Percentiles rank a stretch among this genome's conserved stretches.
Evolutionary conservation across 2,888 invertebrate species (phyloP).

Genomic region (Panorpa germanica): DNA sequence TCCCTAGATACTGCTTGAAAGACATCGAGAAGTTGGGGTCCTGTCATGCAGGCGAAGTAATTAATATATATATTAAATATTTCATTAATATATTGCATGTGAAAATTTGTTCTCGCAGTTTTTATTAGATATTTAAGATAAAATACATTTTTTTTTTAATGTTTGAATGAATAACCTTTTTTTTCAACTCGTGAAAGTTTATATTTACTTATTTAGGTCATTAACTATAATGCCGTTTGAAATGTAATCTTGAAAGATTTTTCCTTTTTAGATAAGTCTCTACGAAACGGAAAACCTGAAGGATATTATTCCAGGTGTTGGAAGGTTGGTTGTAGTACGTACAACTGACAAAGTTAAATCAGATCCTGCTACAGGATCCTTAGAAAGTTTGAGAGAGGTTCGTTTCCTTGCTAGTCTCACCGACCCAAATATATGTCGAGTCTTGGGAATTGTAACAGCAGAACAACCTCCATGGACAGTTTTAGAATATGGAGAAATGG

Average conservation of each 20-base stretch:
- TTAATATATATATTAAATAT: constrained; percentile 5
- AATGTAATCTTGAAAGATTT: no score
- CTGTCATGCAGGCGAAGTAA: constrained; percentile 36
- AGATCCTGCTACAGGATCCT: constrained; percentile 20
- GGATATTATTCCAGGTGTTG: constrained; percentile 26
- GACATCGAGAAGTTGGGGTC: constrained; percentile 34
- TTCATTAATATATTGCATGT: constrained; percentile 1
- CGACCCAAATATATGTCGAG: constrained; percentile 44
- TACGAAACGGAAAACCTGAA: constrained; percentile 31
- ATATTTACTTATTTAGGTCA: no score
- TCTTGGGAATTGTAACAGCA: constrained; percentile 36
- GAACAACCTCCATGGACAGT: constrained; percentile 47
- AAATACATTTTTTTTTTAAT: no score
- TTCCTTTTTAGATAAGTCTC: constrained; percentile 26
- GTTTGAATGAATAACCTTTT: no score
- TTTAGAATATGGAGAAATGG: constrained; percentile 55
- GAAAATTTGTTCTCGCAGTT: constrained; percentile 9
- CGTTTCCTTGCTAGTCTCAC: constrained; percentile 44
- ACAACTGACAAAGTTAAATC: constrained; percentile 26
- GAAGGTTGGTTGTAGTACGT: constrained; percentile 32
- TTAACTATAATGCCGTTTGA: no score
- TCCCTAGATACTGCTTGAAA: constrained; percentile 32
- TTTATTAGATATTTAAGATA: no score
- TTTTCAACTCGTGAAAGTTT: no score
- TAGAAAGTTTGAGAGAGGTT: constrained; percentile 38